Conservation (phyloP, 2,113 vertebrate genomes). For the Trinectes maculatus region DNA sequence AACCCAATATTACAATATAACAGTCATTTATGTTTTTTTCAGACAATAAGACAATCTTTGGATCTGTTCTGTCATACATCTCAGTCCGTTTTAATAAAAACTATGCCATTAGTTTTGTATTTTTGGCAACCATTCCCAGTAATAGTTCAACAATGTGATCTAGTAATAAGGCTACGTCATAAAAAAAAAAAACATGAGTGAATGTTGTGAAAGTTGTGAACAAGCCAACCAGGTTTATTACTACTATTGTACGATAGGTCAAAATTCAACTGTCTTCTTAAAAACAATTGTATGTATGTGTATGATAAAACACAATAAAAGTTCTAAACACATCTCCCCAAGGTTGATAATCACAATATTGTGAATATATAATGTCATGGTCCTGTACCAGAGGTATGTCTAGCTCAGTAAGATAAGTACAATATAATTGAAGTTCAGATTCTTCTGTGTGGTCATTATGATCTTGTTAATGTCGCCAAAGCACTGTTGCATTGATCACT, state of each 20-base stretch:
- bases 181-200: not conserved
- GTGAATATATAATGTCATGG: not conserved
- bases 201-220: too few relatives aligned
- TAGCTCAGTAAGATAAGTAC: not conserved
- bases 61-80: too few relatives aligned
- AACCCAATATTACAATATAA: too few relatives aligned
- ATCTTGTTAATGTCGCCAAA: slow-evolving; percentile 1
- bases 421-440: too few relatives aligned
- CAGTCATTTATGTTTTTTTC: too few relatives aligned
- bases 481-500: slow-evolving; percentile 12
- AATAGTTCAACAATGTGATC: not conserved
- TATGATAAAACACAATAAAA: not conserved
- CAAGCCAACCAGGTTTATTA: too few relatives aligned
- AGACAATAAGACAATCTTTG: too few relatives aligned
- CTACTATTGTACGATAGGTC: too few relatives aligned
- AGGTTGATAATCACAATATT: not conserved
- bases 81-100: too few relatives aligned
- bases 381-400: not conserved
- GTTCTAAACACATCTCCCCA: not conserved
- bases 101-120: not conserved
- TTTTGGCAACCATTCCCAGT: not conserved
- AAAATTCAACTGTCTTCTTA: not conserved
- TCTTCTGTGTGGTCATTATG: not conserved
- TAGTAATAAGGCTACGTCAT: not conserved
- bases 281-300: not conserved